Percentiles rank a stretch among this genome's conserved stretches.
phyloP scores from a whole-genome alignment of 2,888 invertebrate genomes.

The Chromoteleia sp. region DNA sequence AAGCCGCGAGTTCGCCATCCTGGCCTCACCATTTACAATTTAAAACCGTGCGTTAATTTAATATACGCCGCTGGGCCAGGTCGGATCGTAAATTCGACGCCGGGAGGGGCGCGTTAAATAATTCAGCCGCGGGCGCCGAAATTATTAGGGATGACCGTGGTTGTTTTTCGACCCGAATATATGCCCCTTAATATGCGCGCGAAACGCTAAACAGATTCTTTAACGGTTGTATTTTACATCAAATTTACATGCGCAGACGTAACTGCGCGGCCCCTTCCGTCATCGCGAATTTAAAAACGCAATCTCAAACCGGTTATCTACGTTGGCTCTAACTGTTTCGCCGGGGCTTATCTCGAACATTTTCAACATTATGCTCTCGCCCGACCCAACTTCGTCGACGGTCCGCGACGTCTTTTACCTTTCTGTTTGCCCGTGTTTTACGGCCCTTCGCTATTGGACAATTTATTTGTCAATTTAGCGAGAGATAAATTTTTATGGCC shows the following conservation, averaged over 20 bases:
- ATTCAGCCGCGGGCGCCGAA: slow-evolving; percentile 63
- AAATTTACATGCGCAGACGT: slow-evolving; percentile 64
- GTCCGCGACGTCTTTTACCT: slow-evolving; percentile 44
- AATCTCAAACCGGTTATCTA: slow-evolving; percentile 62
- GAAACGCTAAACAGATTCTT: slow-evolving; percentile 67
- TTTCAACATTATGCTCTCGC: slow-evolving; percentile 50
- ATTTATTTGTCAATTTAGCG: slow-evolving; percentile 67
- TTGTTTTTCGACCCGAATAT: slow-evolving; percentile 61
- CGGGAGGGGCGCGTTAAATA: slow-evolving; percentile 49
- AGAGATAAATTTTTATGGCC: slow-evolving; percentile 58
- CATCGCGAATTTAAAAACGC: slow-evolving; percentile 58
- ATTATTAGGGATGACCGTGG: slow-evolving; percentile 57
- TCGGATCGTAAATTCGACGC: slow-evolving; percentile 52
- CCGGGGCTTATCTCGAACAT: slow-evolving; percentile 55
- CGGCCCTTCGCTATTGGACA: slow-evolving; percentile 50
- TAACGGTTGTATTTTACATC: slow-evolving; percentile 56
- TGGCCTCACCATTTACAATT: slow-evolving; percentile 48
- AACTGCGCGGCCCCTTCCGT: slow-evolving; percentile 54
- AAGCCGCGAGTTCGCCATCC: slow-evolving; percentile 32
- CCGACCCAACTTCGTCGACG: slow-evolving; percentile 28
- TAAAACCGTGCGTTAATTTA: slow-evolving; percentile 63
- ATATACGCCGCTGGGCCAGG: slow-evolving; percentile 43
- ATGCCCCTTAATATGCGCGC: slow-evolving; percentile 59
- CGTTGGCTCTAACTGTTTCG: slow-evolving; percentile 59
- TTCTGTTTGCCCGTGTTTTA: slow-evolving; percentile 53